Conservation (phyloP, 2,113 vertebrate genomes). For the Pterocles burchelli region DNA sequence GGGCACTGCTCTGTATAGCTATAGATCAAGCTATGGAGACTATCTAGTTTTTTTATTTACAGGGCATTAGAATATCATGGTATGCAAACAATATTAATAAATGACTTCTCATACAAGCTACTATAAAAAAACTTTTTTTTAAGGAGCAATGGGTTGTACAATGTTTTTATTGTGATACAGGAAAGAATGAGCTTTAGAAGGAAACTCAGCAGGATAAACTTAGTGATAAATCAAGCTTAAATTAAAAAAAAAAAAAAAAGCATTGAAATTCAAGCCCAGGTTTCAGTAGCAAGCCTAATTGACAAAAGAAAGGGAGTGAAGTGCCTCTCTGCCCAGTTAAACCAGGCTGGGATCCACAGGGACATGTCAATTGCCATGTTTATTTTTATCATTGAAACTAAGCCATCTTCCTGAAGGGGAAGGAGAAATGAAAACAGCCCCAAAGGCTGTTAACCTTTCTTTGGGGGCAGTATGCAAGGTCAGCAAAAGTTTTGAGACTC, state of each 20-base stretch:
- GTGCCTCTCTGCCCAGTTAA: background rate
- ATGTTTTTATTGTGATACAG: background rate
- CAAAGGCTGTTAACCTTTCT: slow-evolving; percentile 25
- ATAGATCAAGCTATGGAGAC: background rate
- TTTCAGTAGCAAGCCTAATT: background rate
- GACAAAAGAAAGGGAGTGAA: background rate
- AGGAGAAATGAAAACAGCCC: background rate
- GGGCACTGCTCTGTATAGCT: background rate
- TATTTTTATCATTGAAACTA: slow-evolving; percentile 26
- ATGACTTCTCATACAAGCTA: background rate
- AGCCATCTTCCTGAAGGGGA: background rate
- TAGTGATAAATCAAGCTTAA: background rate
- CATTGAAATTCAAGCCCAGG: slow-evolving; percentile 11
- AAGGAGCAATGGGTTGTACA: background rate
- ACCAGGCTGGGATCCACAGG: background rate
- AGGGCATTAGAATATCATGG: background rate
- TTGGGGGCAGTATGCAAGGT: background rate
- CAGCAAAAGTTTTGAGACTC: background rate
- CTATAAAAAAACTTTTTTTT: background rate
- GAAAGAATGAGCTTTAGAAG: background rate
- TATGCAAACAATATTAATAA: background rate
- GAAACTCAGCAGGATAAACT: background rate
- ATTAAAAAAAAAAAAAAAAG: background rate
- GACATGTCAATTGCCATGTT: slow-evolving; percentile 7
- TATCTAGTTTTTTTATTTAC: background rate